A percentile compares a stretch with the other conserved stretches of the same genome.
These are phyloP conservation scores for Cygnus olor DNA, from an alignment of 2,797 vertebrate genomes.

Conservation along the genomic window DNA sequence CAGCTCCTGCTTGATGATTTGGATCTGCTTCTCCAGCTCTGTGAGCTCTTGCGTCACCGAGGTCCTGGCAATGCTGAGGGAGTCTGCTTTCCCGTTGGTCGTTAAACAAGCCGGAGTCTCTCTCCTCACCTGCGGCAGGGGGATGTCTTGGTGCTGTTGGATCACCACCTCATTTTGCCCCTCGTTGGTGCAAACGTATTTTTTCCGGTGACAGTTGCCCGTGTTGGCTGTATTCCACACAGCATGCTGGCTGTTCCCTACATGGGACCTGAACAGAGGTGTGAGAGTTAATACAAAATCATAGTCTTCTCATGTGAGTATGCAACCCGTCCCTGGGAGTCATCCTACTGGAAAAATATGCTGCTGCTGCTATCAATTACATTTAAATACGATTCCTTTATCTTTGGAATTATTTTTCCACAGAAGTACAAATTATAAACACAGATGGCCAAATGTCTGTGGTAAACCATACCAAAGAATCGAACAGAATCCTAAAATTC, in stretches of 20 bases:
- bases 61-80: conserved; percentile 78
- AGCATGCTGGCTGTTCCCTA: conserved; percentile 86
- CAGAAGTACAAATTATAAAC: not conserved
- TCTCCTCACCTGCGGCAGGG: conserved; percentile 82
- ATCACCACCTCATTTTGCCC: conserved; percentile 83
- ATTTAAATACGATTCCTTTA: not conserved
- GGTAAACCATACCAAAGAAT: not conserved
- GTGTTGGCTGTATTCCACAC: conserved; percentile 86
- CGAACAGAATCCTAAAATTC: not conserved
- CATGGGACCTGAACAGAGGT: conserved; percentile 82
- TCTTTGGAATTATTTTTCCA: not conserved
- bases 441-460: not conserved
- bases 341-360: not conserved
- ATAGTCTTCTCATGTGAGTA: not conserved
- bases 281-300: not conserved
- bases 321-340: not conserved
- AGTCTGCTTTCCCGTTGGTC: conserved; percentile 91
- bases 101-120: conserved; percentile 82
- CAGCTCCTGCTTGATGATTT: conserved; percentile 93
- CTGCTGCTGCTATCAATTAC: not conserved
- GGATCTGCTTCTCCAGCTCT: conserved; percentile 93
- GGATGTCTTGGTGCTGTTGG: conserved; percentile 82
- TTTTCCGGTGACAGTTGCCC: conserved; percentile 82
- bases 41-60: conserved; percentile 90
- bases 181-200: conserved; percentile 82